Percentiles rank a stretch among this genome's conserved stretches.
These are phyloP conservation scores for Atta colombica DNA, from an alignment of 1,140 invertebrate genomes.

Conservation along the genomic window DNA sequence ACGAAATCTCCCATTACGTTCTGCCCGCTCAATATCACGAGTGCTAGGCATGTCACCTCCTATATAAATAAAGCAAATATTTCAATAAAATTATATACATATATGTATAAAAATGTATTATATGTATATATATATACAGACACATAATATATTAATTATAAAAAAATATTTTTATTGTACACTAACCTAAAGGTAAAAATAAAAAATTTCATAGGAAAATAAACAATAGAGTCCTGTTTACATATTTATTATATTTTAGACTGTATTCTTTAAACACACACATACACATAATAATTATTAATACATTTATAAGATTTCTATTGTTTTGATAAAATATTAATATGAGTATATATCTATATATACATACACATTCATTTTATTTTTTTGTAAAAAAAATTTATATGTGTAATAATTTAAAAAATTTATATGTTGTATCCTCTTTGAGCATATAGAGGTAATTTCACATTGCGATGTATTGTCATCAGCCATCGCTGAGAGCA, in stretches of 20 bases:
- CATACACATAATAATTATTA: background rate
- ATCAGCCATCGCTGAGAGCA: background rate
- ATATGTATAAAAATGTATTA: no score
- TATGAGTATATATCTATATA: background rate
- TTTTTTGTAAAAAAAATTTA: background rate
- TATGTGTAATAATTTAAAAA: no score
- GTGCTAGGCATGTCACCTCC: conserved; percentile 87
- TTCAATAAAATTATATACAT: background rate
- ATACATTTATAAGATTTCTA: background rate
- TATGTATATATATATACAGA: background rate
- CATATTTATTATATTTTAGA: background rate
- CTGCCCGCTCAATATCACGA: conserved; percentile 84
- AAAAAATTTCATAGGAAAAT: background rate
- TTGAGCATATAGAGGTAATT: background rate
- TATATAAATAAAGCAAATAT: conserved; percentile 58
- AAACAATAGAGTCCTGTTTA: no score
- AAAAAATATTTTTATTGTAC: background rate
- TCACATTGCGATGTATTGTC: background rate
- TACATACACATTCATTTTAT: background rate
- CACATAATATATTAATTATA: background rate
- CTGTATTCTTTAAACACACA: background rate
- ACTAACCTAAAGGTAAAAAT: background rate
- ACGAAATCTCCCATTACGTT: conserved; percentile 86
- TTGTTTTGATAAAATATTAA: background rate
- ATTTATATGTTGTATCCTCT: background rate